Percentiles rank a stretch among this genome's conserved stretches.
These are phyloP conservation scores for Ctenopoma multispine DNA, from an alignment of 2,797 vertebrate genomes.

Conservation along the genomic window DNA sequence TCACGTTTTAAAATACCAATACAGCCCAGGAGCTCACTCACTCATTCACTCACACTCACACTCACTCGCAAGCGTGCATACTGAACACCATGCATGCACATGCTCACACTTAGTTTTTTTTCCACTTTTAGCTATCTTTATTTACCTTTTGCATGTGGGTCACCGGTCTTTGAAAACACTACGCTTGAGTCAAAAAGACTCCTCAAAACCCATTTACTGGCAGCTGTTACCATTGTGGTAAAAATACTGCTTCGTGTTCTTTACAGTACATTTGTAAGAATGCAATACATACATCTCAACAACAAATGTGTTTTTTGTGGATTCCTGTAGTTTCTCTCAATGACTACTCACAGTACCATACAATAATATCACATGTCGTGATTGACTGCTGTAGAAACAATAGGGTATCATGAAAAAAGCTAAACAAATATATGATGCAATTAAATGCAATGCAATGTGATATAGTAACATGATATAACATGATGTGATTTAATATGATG, in stretches of 20 bases:
- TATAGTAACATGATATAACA: slow-evolving; percentile 52
- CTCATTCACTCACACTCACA: slow-evolving; percentile 33
- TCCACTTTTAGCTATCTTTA: slow-evolving; percentile 20
- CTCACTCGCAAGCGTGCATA: slow-evolving; percentile 5
- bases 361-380: not conserved
- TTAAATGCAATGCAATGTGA: slow-evolving; percentile 32
- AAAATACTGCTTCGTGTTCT: not conserved
- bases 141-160: slow-evolving; percentile 44
- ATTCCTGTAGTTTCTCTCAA: slow-evolving; percentile 10
- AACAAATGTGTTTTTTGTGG: not conserved
- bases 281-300: slow-evolving; percentile 1
- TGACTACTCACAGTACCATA: not conserved
- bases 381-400: slow-evolving; percentile 7
- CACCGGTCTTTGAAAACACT: slow-evolving; percentile 45
- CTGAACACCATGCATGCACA: slow-evolving; percentile 16
- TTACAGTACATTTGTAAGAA: not conserved
- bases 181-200: slow-evolving; percentile 16
- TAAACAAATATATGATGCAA: slow-evolving; percentile 28
- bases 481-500: slow-evolving; percentile 41
- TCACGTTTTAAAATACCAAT: slow-evolving; percentile 85
- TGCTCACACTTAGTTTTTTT: slow-evolving; percentile 7
- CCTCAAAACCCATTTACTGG: not conserved
- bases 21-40: slow-evolving; percentile 63
- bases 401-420: not conserved
- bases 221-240: not conserved